Evolutionary conservation across 2,797 vertebrate genomes (phyloP), one percentile per base, ranked within the genome.

Genomic region (Petrocephalus schoutedeni): DNA sequence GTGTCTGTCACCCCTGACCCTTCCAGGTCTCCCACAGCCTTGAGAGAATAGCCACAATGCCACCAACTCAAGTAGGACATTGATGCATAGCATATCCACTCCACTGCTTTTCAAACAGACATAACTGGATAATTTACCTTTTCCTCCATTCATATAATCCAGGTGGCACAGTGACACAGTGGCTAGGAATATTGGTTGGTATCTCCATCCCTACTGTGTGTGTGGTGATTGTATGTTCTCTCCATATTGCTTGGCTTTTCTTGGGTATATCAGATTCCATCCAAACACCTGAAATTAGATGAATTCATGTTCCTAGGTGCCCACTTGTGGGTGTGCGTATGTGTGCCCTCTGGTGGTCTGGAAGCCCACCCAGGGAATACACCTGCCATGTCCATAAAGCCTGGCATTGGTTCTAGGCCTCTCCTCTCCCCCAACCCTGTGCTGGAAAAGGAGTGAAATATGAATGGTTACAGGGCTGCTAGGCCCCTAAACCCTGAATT

Each of bases 1-100:
- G 90, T 87, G 86, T 54, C 89, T 85, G 56, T 87, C 54, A 90
- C 86, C 88, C 71, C 41, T 90, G 59, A 88, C 82, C 86, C 71
- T 28, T 36, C n/a, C 67, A 84, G 82, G 85, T 90, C 88, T 86
- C 85, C 54, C 88, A 88, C 54, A 90, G 71, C 85, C 85, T 88
- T 4, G 54, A 16, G 16, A 51, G 87, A 82, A n/a, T 61, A 88
- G 53, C 83, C 89, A 90, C 83, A 53, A 89, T 89, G 77, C 85
- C 80, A 87, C 23, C 86, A 90, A 89, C 87, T 64, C 82, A 88
- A 87, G 77, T 89, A 90, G 54, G 67, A 89, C 83, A 57, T 41
- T 86, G 89, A 90, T 23, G 4, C 85, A 86, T 77, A 85, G 89
- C 89, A 71, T 32, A 32, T 12, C 36, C 28, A 58, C 28, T 19